A percentile compares a stretch with the other conserved stretches of the same genome.
Evolutionary conservation across 2,113 vertebrate species (phyloP).

Genomic region (Microcebus tavaratra): DNA sequence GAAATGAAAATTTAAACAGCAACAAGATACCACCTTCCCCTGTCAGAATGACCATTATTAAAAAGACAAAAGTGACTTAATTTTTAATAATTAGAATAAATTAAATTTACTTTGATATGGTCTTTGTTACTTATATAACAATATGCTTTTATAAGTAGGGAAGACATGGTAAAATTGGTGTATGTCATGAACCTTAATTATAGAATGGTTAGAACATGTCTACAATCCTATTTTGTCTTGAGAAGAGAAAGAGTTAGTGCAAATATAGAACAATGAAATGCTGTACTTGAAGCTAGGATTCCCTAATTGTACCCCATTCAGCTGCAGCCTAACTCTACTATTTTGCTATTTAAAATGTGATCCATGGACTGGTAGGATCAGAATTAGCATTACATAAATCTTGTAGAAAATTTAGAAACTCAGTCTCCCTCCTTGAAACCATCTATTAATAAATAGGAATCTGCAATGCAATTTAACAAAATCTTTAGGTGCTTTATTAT

Average conservation of each 20-base stretch:
- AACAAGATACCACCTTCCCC: too few species aligned
- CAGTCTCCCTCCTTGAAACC: neutral
- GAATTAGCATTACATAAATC: neutral
- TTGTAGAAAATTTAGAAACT: neutral
- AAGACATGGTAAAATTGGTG: neutral
- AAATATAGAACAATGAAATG: neutral
- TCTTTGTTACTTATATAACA: neutral
- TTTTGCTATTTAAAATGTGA: neutral
- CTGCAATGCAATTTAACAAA: neutral
- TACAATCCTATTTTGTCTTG: neutral
- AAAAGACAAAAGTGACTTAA: neutral
- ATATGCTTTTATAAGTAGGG: neutral
- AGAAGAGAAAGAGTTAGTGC: neutral
- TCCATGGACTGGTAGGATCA: neutral
- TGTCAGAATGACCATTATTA: too few species aligned
- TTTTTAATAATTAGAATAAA: constrained; percentile 8
- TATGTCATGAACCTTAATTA: neutral
- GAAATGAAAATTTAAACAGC: too few species aligned
- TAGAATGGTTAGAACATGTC: accelerated
- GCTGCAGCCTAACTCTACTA: neutral
- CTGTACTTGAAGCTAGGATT: neutral
- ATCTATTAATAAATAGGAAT: neutral
- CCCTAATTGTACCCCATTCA: accelerated
- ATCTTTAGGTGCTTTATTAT: neutral
- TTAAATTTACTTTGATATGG: neutral